These are phyloP conservation scores for Gracilinanus agilis DNA, from an alignment of 2,113 vertebrate genomes.

Conservation along the genomic window DNA sequence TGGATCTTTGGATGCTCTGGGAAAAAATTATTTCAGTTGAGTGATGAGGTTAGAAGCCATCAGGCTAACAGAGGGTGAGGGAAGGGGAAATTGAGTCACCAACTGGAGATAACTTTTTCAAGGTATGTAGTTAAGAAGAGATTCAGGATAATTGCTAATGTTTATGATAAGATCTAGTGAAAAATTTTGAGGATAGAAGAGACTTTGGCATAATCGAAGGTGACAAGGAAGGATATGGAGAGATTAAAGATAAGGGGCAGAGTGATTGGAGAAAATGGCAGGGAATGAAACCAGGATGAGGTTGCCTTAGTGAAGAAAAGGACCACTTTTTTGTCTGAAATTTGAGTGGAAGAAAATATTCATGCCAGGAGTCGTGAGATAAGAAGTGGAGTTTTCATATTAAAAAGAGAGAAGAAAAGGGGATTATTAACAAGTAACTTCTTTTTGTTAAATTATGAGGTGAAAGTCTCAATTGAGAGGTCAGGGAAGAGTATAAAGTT, in stretches of 20 bases:
- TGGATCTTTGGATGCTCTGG: background rate
- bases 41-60: background rate
- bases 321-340: background rate
- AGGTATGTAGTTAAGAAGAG: background rate
- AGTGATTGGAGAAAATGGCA: background rate
- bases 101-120: background rate
- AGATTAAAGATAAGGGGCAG: background rate
- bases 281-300: background rate
- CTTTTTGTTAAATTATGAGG: background rate
- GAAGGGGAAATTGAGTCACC: background rate
- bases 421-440: background rate
- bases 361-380: background rate
- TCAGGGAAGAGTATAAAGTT: background rate
- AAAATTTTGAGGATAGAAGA: background rate
- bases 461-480: background rate
- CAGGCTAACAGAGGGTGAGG: background rate
- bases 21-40: background rate
- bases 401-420: background rate
- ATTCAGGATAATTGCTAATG: background rate
- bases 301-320: background rate
- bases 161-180: background rate
- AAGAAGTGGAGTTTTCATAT: background rate
- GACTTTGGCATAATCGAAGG: background rate
- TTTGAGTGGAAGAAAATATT: background rate
- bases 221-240: background rate